These are phyloP conservation scores for Chloroceryle amazona DNA, from an alignment of 2,797 vertebrate species.

Conservation along the genomic window DNA sequence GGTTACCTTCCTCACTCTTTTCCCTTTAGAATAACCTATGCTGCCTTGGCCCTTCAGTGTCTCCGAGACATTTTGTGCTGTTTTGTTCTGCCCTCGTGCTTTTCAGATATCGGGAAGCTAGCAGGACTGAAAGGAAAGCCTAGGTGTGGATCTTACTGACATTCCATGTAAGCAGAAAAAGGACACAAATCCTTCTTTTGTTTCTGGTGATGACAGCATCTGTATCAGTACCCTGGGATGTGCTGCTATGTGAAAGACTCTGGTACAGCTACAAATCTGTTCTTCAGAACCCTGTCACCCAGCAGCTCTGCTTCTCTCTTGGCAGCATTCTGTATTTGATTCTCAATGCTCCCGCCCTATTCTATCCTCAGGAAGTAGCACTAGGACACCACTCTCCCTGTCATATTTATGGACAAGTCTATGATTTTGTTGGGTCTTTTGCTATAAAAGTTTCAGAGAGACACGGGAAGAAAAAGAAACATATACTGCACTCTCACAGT, in stretches of 20 bases:
- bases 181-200: neutral
- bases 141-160: neutral
- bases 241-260: accelerated
- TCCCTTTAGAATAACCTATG: accelerated
- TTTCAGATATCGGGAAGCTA: neutral
- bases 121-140: neutral
- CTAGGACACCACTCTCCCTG: neutral
- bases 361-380: accelerated
- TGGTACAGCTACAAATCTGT: neutral
- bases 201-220: neutral
- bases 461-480: neutral
- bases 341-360: accelerated
- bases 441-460: neutral
- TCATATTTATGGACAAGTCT: accelerated
- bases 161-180: neutral
- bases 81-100: accelerated
- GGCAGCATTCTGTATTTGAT: neutral
- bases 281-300: neutral
- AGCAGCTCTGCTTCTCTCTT: neutral
- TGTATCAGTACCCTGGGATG: neutral
- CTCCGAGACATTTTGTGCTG: neutral
- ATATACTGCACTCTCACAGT: neutral
- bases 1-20: neutral
- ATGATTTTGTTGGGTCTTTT: accelerated
- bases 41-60: neutral